These are phyloP conservation scores for Plagodis dolabraria DNA, from an alignment of 2,888 invertebrate genomes.

Conservation along the genomic window DNA sequence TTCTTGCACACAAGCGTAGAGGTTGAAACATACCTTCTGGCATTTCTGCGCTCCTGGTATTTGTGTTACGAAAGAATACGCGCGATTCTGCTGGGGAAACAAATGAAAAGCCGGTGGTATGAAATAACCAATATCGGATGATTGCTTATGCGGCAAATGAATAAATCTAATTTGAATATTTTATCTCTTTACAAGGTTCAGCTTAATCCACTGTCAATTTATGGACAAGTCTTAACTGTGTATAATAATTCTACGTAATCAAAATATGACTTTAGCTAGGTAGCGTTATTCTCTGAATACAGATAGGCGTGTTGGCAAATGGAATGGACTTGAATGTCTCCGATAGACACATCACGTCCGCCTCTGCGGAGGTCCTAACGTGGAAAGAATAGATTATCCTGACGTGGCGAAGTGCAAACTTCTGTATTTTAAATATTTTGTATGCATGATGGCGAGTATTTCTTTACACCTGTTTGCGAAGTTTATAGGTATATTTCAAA, in stretches of 20 bases:
- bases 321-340: slow-evolving; percentile 25
- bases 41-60: slow-evolving; percentile 75
- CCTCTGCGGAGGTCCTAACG: slow-evolving; percentile 71
- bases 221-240: slow-evolving; percentile 4
- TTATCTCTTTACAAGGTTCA: too few species aligned
- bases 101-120: not conserved
- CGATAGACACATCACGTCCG: slow-evolving; percentile 67
- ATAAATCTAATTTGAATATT: too few species aligned
- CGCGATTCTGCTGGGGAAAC: slow-evolving; percentile 57
- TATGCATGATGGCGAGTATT: not conserved
- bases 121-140: too few species aligned
- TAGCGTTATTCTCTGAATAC: slow-evolving; percentile 32
- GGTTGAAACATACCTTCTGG: slow-evolving; percentile 49
- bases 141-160: too few species aligned
- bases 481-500: too few species aligned
- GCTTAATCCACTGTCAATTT: slow-evolving; percentile 1
- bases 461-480: too few species aligned
- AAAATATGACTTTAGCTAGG: slow-evolving; percentile 7
- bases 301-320: slow-evolving; percentile 44
- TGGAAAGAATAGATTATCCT: slow-evolving; percentile 60
- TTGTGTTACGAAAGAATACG: slow-evolving; percentile 81
- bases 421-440: slow-evolving; percentile 52
- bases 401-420: slow-evolving; percentile 50
- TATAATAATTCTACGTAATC: slow-evolving; percentile 1
- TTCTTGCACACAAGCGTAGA: slow-evolving; percentile 62